These are phyloP conservation scores for Lepidurus arcticus DNA, from an alignment of 1,140 invertebrate species.

Conservation along the genomic window DNA sequence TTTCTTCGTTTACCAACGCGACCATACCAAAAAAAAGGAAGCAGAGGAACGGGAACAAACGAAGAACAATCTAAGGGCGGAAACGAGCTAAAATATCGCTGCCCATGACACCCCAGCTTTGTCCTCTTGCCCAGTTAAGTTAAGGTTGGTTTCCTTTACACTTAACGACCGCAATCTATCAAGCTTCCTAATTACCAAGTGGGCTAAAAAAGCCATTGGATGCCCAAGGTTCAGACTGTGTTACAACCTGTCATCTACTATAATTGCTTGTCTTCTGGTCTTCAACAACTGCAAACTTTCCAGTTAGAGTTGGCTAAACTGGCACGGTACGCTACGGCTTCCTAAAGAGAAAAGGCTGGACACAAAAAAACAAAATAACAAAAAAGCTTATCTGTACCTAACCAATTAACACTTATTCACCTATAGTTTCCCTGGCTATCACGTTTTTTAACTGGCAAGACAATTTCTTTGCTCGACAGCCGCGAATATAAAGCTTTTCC, in stretches of 20 bases:
- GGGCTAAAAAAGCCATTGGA: background rate
- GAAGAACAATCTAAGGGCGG: background rate
- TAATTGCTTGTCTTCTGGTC: too few relatives aligned
- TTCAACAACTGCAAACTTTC: too few relatives aligned
- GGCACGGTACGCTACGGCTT: too few relatives aligned
- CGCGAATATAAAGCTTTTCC: background rate
- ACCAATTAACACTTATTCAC: background rate
- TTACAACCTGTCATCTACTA: too few relatives aligned
- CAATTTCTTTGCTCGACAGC: slow-evolving; percentile 6
- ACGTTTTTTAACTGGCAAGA: background rate
- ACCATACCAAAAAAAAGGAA: too few relatives aligned
- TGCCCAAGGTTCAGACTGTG: too few relatives aligned
- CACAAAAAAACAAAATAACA: too few relatives aligned
- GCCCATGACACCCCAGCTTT: background rate
- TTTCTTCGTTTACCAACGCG: too few relatives aligned
- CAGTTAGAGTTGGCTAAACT: too few relatives aligned
- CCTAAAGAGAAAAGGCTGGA: too few relatives aligned
- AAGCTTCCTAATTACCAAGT: background rate
- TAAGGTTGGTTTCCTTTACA: background rate
- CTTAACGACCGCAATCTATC: background rate
- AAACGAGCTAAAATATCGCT: background rate
- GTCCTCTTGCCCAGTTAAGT: background rate
- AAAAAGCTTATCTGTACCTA: background rate
- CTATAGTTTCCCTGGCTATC: background rate
- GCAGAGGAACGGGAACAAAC: too few relatives aligned